phyloP scores from a whole-genome alignment of 1,140 invertebrate species.

The Lasioglossum albipes region DNA sequence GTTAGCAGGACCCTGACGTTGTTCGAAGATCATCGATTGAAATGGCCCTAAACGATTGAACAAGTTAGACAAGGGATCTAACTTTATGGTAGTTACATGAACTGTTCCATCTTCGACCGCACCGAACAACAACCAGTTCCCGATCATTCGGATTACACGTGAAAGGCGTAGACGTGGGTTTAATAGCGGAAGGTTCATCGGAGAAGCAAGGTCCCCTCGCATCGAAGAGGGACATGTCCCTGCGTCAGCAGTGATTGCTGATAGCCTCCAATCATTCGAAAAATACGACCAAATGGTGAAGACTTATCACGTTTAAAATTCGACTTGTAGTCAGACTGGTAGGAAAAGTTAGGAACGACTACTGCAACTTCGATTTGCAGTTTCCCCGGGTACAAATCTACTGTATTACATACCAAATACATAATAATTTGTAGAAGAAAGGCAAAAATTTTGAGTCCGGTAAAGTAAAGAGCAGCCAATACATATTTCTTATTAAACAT shows the following conservation, averaged over 20 bases:
- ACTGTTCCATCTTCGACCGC: conserved; percentile 11
- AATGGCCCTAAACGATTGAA: not conserved
- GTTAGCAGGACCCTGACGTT: not conserved
- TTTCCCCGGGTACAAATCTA: too few relatives aligned
- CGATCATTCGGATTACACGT: conserved; percentile 47
- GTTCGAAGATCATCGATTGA: not conserved
- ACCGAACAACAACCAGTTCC: conserved; percentile 25
- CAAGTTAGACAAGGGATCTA: not conserved
- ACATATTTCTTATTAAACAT: too few relatives aligned
- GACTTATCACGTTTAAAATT: too few relatives aligned
- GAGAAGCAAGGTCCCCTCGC: conserved; percentile 2
- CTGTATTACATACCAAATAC: too few relatives aligned
- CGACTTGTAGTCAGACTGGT: not conserved
- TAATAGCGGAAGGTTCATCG: conserved; percentile 35
- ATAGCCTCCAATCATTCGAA: not conserved
- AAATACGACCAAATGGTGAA: not conserved
- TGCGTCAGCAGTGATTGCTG: conserved; percentile 24
- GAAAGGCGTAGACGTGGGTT: conserved; percentile 55
- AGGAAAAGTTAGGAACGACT: too few relatives aligned
- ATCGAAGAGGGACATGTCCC: conserved; percentile 6
- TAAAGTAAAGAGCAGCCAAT: too few relatives aligned
- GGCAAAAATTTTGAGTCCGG: too few relatives aligned
- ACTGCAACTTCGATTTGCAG: too few relatives aligned
- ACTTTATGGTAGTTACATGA: not conserved
- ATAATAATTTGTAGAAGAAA: too few relatives aligned